Conservation (phyloP, 2,113 vertebrate genomes). For the Pavo muticus region DNA sequence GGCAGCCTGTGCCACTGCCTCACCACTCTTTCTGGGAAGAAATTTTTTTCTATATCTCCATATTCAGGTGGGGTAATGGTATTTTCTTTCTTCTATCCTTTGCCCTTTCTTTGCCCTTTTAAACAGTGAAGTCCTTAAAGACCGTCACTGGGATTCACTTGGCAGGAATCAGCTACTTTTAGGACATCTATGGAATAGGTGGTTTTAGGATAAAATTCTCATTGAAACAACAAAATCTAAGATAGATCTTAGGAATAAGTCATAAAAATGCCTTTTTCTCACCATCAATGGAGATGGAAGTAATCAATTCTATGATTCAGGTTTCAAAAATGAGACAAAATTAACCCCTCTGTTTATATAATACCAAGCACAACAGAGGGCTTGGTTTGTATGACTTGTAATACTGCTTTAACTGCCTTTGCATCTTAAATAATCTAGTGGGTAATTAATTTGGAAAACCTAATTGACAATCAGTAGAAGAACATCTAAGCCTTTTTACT, state of each 20-base stretch:
- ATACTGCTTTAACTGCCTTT: neutral
- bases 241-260: neutral
- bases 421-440: slow-evolving; percentile 26
- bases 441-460: slow-evolving; percentile 24
- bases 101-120: neutral
- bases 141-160: neutral
- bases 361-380: neutral
- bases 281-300: neutral
- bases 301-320: neutral
- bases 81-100: neutral
- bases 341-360: neutral
- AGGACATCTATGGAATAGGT: neutral
- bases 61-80: neutral
- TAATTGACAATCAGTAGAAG: slow-evolving; percentile 2
- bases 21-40: too few relatives aligned
- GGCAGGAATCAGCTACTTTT: neutral
- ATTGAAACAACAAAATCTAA: neutral
- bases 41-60: too few relatives aligned
- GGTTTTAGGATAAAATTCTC: neutral
- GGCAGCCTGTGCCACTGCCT: too few relatives aligned
- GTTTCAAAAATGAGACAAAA: neutral
- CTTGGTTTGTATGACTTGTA: neutral
- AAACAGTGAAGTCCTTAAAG: neutral
- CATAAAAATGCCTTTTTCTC: neutral
- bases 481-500: neutral